Conservation (phyloP, 2,888 invertebrate genomes). For the Sinelater perroti region DNA sequence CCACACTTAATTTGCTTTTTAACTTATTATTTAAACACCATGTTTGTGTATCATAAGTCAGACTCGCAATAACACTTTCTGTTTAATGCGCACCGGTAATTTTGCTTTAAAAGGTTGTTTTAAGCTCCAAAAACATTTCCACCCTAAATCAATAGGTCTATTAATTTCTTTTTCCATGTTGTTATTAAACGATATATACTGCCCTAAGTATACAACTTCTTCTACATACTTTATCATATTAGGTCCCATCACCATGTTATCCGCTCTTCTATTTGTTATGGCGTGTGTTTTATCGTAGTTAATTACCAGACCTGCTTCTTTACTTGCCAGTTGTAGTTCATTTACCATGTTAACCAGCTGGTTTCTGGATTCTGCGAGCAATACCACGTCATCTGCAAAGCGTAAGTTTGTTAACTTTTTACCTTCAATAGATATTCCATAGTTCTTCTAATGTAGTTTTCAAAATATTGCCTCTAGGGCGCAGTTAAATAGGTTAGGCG, state of each 20-base stretch:
- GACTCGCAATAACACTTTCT: no score
- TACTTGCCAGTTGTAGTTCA: background rate
- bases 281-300: slow-evolving; percentile 2
- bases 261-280: background rate
- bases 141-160: background rate
- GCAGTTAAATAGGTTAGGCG: slow-evolving; percentile 1
- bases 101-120: background rate
- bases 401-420: background rate
- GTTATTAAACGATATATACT: background rate
- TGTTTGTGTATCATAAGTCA: no score
- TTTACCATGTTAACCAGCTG: background rate
- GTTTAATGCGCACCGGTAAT: no score
- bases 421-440: slow-evolving; percentile 4
- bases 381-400: slow-evolving; percentile 1
- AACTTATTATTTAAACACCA: no score
- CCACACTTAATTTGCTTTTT: background rate
- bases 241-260: background rate
- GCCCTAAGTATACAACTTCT: background rate
- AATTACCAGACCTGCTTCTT: background rate
- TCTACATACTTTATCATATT: background rate
- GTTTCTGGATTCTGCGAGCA: slow-evolving; percentile 1
- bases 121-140: slow-evolving; percentile 6
- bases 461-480: background rate
- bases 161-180: background rate
- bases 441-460: background rate